phyloP scores from a whole-genome alignment of 2,888 invertebrate species.

The Amphiduros pacificus region DNA sequence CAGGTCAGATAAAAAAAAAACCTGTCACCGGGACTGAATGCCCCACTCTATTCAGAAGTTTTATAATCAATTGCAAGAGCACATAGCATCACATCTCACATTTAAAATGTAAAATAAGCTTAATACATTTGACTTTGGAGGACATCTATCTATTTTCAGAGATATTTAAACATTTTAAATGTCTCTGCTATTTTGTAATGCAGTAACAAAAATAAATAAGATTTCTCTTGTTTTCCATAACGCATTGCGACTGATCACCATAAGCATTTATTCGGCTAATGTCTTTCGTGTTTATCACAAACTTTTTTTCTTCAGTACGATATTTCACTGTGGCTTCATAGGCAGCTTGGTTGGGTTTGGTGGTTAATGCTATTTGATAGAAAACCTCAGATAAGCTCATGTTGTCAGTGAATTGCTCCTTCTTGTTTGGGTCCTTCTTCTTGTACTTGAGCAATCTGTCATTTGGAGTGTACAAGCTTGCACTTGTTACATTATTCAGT shows the following conservation, averaged over 20 bases:
- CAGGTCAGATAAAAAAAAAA: too few species aligned
- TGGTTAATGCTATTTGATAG: slow-evolving; percentile 78
- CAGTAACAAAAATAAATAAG: slow-evolving; percentile 85
- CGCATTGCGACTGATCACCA: slow-evolving; percentile 78
- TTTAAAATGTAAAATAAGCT: too few species aligned
- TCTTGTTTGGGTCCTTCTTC: slow-evolving; percentile 74
- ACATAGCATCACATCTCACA: too few species aligned
- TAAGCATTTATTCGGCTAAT: slow-evolving; percentile 75
- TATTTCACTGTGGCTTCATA: slow-evolving; percentile 78
- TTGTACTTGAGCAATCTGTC: slow-evolving; percentile 70
- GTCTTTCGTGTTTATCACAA: slow-evolving; percentile 45
- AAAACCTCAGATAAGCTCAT: slow-evolving; percentile 67
- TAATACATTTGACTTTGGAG: too few species aligned
- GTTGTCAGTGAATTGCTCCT: slow-evolving; percentile 81
- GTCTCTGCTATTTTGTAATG: too few species aligned
- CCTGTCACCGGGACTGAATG: too few species aligned
- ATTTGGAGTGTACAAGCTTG: slow-evolving; percentile 23
- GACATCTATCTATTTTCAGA: too few species aligned
- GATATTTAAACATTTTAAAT: too few species aligned
- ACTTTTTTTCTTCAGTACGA: not conserved
- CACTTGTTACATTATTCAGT: slow-evolving; percentile 18
- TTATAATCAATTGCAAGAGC: too few species aligned
- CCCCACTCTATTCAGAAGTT: too few species aligned
- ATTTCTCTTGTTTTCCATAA: slow-evolving; percentile 66
- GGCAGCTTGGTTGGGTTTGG: slow-evolving; percentile 75